Conservation (phyloP, 2,888 invertebrate species). For the Cenopis cana region DNA sequence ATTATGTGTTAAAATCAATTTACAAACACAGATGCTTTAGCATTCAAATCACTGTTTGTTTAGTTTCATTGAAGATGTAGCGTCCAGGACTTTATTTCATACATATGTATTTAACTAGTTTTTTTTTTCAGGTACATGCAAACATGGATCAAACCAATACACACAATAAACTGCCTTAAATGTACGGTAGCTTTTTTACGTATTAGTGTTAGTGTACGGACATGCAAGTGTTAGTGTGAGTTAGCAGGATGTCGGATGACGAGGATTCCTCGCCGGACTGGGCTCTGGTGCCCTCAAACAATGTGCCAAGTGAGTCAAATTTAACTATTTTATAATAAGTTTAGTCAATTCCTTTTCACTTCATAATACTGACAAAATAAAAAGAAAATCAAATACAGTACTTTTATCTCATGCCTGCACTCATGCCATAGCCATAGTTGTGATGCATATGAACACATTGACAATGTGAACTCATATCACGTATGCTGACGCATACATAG, state of each 20-base stretch:
- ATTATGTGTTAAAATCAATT: too few relatives aligned
- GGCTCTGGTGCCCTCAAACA: constrained; percentile 74
- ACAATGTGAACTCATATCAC: too few relatives aligned
- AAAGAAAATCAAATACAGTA: too few relatives aligned
- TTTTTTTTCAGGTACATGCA: constrained; percentile 53
- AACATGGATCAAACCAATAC: constrained; percentile 54
- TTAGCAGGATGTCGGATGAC: constrained; percentile 77
- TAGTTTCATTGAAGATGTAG: too few relatives aligned
- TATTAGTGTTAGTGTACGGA: constrained; percentile 52
- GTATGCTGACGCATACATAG: too few relatives aligned
- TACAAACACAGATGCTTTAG: too few relatives aligned
- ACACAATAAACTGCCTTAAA: constrained; percentile 62
- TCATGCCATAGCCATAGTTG: too few relatives aligned
- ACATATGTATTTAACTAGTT: background rate
- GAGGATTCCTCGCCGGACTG: constrained; percentile 79
- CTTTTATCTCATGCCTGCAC: too few relatives aligned
- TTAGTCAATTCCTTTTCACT: too few relatives aligned
- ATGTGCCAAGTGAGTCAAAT: constrained; percentile 71
- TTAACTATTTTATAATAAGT: background rate
- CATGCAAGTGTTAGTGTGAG: constrained; percentile 49
- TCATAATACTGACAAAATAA: too few relatives aligned
- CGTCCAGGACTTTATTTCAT: background rate
- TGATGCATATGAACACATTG: too few relatives aligned
- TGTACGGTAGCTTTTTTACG: constrained; percentile 60
- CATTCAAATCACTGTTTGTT: too few relatives aligned